These are phyloP conservation scores for Irena cyanogastra DNA, from an alignment of 2,113 vertebrate genomes.

Conservation along the genomic window DNA sequence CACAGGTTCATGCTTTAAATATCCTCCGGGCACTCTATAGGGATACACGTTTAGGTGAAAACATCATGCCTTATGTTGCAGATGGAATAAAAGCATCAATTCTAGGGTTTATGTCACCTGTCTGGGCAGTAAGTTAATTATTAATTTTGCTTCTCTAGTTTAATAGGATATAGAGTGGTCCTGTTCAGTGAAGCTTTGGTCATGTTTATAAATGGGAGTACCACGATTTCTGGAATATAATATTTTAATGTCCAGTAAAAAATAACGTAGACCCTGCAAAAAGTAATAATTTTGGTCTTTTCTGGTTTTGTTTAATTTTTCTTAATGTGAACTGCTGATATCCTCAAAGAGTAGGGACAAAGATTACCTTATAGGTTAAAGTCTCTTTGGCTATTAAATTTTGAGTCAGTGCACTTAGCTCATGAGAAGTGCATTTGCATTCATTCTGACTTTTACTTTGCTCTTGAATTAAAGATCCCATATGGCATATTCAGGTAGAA, in stretches of 20 bases:
- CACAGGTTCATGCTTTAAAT: slow-evolving; percentile 95
- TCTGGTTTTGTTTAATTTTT: not conserved
- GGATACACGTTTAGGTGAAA: slow-evolving; percentile 91
- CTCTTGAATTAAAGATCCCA: not conserved
- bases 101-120: slow-evolving; percentile 89
- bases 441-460: not conserved
- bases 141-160: not conserved
- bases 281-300: not conserved
- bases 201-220: not conserved
- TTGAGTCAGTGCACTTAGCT: not conserved
- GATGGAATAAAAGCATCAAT: slow-evolving; percentile 89
- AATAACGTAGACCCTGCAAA: not conserved
- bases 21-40: slow-evolving; percentile 91
- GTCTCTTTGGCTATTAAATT: not conserved
- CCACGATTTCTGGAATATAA: not conserved
- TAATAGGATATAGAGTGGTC: not conserved
- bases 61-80: slow-evolving; percentile 88
- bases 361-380: not conserved
- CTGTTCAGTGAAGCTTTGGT: not conserved
- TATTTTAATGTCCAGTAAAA: not conserved
- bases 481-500: not conserved
- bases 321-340: not conserved
- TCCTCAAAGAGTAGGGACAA: not conserved
- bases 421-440: not conserved
- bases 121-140: slow-evolving; percentile 91